Percentiles rank a stretch among this genome's conserved stretches.
These are phyloP conservation scores for Phataginus tetradactyla DNA, from an alignment of 2,797 vertebrate genomes.

Conservation along the genomic window DNA sequence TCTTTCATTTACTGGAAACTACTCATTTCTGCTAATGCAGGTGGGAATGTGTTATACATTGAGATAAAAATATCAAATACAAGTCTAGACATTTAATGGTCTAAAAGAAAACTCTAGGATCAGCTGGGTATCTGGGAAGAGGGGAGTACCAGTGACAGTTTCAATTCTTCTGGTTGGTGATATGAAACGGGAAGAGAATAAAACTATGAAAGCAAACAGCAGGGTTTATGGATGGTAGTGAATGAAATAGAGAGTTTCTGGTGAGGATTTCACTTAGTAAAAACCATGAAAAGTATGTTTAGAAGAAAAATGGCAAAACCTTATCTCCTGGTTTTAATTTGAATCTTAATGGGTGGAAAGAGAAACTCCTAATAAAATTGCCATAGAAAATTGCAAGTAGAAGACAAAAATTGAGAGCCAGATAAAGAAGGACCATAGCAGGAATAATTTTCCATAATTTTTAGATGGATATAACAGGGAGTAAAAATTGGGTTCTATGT, in stretches of 20 bases:
- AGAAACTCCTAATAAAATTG: conserved; percentile 5
- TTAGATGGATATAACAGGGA: neutral
- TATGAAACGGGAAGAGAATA: neutral
- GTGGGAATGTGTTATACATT: neutral
- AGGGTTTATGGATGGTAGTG: neutral
- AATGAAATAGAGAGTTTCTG: neutral
- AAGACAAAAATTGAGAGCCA: neutral
- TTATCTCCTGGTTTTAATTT: neutral
- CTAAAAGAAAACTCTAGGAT: neutral
- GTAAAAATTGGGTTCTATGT: neutral
- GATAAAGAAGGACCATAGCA: neutral
- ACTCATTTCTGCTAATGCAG: neutral
- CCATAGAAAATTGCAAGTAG: neutral
- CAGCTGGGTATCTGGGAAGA: neutral
- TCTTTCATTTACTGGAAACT: neutral
- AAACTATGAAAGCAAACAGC: neutral
- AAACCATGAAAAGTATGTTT: neutral
- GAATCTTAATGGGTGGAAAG: neutral
- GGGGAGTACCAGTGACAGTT: neutral
- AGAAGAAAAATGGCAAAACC: neutral
- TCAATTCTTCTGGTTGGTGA: neutral
- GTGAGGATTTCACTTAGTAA: neutral
- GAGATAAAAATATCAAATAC: neutral
- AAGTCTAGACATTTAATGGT: neutral
- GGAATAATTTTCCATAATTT: neutral